Base-by-base conservation (phyloP, 2,797 vertebrate species). In the Aldrovandia affinis region DNA sequence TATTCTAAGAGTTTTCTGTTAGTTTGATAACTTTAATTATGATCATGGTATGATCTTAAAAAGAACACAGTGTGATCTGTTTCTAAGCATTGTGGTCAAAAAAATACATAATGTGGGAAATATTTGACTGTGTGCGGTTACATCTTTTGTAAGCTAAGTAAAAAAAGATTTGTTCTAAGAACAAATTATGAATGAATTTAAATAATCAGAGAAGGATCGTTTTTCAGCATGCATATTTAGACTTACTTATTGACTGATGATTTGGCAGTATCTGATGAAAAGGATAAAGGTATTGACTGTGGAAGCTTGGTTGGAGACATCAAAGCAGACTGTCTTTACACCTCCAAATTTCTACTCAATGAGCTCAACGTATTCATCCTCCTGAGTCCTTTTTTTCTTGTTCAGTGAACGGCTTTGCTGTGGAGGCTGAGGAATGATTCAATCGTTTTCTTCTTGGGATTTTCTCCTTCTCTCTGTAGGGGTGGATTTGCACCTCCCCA, bases 341-440 rank as follows among this genome's bases (percentile, higher is more conserved):
- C 20, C 39, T 39, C 70, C 39, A 1, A 12, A 6, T 25, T 25
- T 44, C 70, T 25, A 75, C 22, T 42, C 70, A 44, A 44, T 25
- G 70, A 75, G 28, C 70, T 73, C 68, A 73, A 73, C 36, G 14
- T 73, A 73, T 73, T 73, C 68, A 39, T 73, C 70, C 20, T 44
- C 20, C 70, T 15, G 33, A 70, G 18, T 36, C 70, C 8, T 70
- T 70, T 36, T 33, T 70, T 42, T 44, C 36, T 75, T 42, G 15
- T 44, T 22, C 39, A 39, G 20, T 75, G 30, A 75, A 8, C 18
- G 14, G 70, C 18, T 75, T 75, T 44, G 22, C 39, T 22, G 70
- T 10, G 22, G 22, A 44, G 22, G 70, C 70, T 42, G 70, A 20
- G 20, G 70, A 25, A n/a, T 2, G 36, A 25, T 44, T 39, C 36